Evolutionary conservation across 2,888 invertebrate genomes (phyloP).

Genomic region (Apotomis betuletana): DNA sequence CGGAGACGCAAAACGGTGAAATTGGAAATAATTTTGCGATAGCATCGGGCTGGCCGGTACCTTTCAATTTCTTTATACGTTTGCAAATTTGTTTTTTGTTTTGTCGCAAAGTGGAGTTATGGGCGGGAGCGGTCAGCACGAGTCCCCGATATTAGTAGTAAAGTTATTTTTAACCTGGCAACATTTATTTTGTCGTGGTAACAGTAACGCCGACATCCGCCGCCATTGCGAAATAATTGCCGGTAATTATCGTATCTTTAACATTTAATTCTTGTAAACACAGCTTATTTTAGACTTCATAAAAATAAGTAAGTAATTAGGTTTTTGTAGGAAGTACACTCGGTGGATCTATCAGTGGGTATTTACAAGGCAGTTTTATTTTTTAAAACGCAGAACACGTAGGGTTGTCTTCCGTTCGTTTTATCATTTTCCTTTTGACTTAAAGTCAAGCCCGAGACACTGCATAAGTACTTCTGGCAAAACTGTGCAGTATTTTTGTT

Average conservation of each 20-base stretch:
- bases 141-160: constrained; percentile 42
- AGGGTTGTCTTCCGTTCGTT: constrained; percentile 33
- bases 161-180: constrained; percentile 38
- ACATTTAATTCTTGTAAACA: constrained; percentile 25
- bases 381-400: constrained; percentile 31
- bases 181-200: constrained; percentile 38
- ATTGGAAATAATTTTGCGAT: constrained; percentile 83
- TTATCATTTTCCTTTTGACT: constrained; percentile 28
- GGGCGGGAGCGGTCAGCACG: constrained; percentile 51
- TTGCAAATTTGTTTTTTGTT: constrained; percentile 73
- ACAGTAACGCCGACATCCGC: constrained; percentile 16
- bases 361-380: constrained; percentile 9
- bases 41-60: constrained; percentile 77
- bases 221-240: constrained; percentile 35
- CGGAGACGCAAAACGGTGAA: constrained; percentile 80
- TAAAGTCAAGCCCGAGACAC: constrained; percentile 3
- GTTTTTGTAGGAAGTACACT: constrained; percentile 24
- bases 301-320: constrained; percentile 22
- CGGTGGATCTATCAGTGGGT: constrained; percentile 21
- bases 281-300: constrained; percentile 14
- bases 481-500: neutral
- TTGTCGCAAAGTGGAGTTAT: constrained; percentile 63
- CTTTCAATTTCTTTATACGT: constrained; percentile 79
- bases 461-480: constrained; percentile 4
- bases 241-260: constrained; percentile 36